These are phyloP conservation scores for Emydocephalus ijimae DNA, from an alignment of 2,113 vertebrate species.

Conservation along the genomic window DNA sequence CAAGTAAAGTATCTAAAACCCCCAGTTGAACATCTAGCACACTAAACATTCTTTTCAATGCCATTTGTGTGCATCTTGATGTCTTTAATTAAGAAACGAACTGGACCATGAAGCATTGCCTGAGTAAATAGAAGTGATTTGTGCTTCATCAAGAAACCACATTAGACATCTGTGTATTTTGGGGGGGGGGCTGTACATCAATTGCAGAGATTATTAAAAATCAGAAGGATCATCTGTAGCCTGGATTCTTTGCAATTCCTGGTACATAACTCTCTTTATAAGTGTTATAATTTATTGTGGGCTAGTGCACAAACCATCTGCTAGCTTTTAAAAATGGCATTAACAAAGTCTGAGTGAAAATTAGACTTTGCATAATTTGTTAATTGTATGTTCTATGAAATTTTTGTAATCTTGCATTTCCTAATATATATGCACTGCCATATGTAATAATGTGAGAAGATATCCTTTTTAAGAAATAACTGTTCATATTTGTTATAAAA, in stretches of 20 bases:
- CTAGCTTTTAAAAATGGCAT: constrained; percentile 54
- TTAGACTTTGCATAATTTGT: constrained; percentile 26
- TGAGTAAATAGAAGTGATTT: constrained; percentile 76
- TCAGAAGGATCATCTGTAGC: constrained; percentile 70
- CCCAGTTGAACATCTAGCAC: constrained; percentile 65
- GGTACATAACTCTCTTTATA: constrained; percentile 65
- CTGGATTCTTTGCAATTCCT: constrained; percentile 56
- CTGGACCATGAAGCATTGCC: constrained; percentile 80
- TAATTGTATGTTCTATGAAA: constrained; percentile 60
- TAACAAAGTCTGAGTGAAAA: constrained; percentile 57
- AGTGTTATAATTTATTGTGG: constrained; percentile 64
- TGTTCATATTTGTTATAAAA: constrained; percentile 6
- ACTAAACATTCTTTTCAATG: constrained; percentile 65
- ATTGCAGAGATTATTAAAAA: constrained; percentile 71
- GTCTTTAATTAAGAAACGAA: constrained; percentile 87
- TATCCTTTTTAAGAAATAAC: constrained; percentile 6
- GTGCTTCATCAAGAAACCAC: constrained; percentile 63
- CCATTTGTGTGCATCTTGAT: constrained; percentile 72
- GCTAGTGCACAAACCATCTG: constrained; percentile 63
- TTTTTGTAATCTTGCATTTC: constrained; percentile 40
- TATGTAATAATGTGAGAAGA: constrained; percentile 40
- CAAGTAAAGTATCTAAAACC: constrained; percentile 51
- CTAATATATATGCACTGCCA: constrained; percentile 38
- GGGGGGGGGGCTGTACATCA: constrained; percentile 64
- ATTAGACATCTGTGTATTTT: constrained; percentile 66